Evolutionary conservation across 2,888 invertebrate species (phyloP).

Genomic region (Palloptera scutellata): DNA sequence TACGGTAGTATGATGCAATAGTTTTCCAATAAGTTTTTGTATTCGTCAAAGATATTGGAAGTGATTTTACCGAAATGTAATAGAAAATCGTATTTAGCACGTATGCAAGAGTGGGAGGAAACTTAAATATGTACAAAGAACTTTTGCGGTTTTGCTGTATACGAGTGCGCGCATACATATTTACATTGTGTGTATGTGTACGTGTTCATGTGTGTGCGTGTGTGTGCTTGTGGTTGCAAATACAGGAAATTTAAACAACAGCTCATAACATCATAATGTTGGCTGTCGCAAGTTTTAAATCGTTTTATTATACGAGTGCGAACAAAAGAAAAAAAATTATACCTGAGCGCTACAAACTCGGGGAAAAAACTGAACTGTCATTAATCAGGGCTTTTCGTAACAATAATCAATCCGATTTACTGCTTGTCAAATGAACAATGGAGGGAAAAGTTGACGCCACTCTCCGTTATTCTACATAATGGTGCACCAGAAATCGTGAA

Average conservation of each 20-base stretch:
- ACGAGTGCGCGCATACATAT: background rate
- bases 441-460: background rate
- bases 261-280: too few relatives aligned
- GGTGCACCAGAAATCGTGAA: conserved; percentile 34
- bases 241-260: too few relatives aligned
- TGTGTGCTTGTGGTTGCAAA: background rate
- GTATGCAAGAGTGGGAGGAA: background rate
- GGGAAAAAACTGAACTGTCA: conserved; percentile 38
- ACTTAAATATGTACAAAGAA: background rate
- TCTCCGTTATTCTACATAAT: conserved; percentile 30
- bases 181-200: background rate
- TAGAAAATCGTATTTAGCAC: conserved; percentile 25
- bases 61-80: conserved; percentile 36
- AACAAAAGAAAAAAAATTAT: too few relatives aligned
- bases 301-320: too few relatives aligned
- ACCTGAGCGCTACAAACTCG: too few relatives aligned
- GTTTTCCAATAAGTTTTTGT: conserved; percentile 32
- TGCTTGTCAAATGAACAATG: conserved; percentile 16
- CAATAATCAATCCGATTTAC: conserved; percentile 38
- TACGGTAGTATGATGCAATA: conserved; percentile 13
- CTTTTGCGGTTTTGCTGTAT: background rate
- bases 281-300: too few relatives aligned
- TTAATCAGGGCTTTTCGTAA: conserved; percentile 39
- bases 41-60: conserved; percentile 31
- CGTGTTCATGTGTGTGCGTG: background rate